Evolutionary conservation across 1,140 invertebrate genomes (phyloP).

Genomic region (Pollicipes pollicipes): DNA sequence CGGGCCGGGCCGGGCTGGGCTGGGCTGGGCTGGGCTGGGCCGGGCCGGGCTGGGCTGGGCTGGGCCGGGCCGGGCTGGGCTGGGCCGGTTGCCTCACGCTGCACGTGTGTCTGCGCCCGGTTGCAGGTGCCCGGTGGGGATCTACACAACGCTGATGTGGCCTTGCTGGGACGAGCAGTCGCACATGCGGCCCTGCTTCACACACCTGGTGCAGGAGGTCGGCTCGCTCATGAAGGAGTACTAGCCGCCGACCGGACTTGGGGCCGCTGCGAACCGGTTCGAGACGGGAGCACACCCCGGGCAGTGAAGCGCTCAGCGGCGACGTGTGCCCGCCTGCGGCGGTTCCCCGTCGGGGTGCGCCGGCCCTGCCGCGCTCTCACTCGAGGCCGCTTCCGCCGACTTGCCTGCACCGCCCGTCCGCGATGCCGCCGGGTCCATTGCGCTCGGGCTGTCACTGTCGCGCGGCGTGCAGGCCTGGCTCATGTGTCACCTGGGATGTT

Average conservation of each 20-base stretch:
- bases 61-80: not conserved
- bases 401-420: too few relatives aligned
- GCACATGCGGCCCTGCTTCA: not conserved
- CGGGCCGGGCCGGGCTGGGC: not conserved
- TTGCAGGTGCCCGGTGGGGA: not conserved
- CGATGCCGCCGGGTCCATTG: too few relatives aligned
- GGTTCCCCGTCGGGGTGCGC: too few relatives aligned
- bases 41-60: not conserved
- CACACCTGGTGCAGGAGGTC: not conserved
- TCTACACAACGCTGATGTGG: slow-evolving; percentile 1
- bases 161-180: slow-evolving; percentile 1
- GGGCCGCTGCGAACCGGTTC: too few relatives aligned
- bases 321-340: too few relatives aligned
- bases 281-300: too few relatives aligned
- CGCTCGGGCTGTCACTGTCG: too few relatives aligned
- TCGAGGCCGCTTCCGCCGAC: too few relatives aligned
- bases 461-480: too few relatives aligned
- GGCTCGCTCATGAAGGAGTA: not conserved
- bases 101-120: not conserved
- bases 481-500: too few relatives aligned
- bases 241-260: not conserved
- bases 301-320: too few relatives aligned
- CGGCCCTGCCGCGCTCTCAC: too few relatives aligned
- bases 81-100: not conserved
- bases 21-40: not conserved